Base-by-base conservation (phyloP, 1,140 invertebrate genomes). In the Diachasma alloeum region DNA sequence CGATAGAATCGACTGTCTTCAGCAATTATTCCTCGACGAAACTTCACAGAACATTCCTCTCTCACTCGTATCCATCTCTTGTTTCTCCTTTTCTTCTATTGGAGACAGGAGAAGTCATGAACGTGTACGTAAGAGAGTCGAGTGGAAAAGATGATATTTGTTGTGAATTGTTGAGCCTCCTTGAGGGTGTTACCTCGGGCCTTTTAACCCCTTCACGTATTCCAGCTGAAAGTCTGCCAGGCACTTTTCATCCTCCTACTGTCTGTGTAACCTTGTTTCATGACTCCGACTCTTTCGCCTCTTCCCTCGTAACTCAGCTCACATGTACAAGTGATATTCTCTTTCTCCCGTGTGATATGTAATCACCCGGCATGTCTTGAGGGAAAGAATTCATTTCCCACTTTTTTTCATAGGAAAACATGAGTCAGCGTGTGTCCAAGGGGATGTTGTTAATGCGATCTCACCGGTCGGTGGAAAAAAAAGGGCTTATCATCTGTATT, bases 131-230 rank as follows among this genome's bases (percentile, higher is more conserved):
- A 53, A 53, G 15, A 53, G 24, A 63, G 53, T 59, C 19, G 24
- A 63, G 59, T 63, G 24, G 59, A 63, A 63, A 63, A 31, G 59
- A 63, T 63, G 59, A 63, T 63, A 63, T 63, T 63, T 63, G 59
- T 63, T 63, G 59, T 31, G 59, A 63, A 63, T 63, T 6, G 59
- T 63, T 31, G 24, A 63, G 59, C 19, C 59, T 26, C 59, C 59
- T 63, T 15, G 24, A 63, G 59, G 59, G 59, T 15, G 59, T 63
- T 63, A 63, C 59, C 59, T 63, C 59, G 13, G 59, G 59, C 59
- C 59, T 63, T 63, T 53, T 17, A 53, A 26, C 19, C 59, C 15
- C 59, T 63, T 63, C 59, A 63, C 59, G 59, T 26, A 26, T 53
- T 63, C 59, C 48, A 56, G 19, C 59, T 63, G 59, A 63, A 63